phyloP scores from a whole-genome alignment of 2,888 invertebrate genomes.

The Mystacides longicornis region DNA sequence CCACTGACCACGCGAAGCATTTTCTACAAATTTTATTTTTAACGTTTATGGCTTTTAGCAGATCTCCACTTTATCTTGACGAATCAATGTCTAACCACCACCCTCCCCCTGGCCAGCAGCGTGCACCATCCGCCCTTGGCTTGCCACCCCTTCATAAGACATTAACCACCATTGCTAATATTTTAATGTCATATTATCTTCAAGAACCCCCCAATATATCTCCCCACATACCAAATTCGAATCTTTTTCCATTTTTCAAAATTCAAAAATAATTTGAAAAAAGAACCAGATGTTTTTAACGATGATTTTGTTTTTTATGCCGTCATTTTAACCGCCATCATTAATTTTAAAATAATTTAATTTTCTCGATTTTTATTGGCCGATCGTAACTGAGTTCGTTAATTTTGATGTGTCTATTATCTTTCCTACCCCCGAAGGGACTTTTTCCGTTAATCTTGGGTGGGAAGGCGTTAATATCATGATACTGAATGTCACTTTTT shows the following conservation, averaged over 20 bases:
- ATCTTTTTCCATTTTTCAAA: conserved; percentile 2
- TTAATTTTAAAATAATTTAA: conserved; percentile 14
- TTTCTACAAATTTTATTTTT: conserved; percentile 18
- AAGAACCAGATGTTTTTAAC: conserved; percentile 23
- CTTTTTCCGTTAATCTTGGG: background rate
- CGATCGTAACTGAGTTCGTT: conserved; percentile 16
- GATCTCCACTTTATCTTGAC: conserved; percentile 21
- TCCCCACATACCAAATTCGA: background rate
- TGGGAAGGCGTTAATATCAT: background rate
- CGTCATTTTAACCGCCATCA: conserved; percentile 18
- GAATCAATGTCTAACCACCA: conserved; percentile 23
- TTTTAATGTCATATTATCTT: conserved; percentile 5
- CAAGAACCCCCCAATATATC: background rate
- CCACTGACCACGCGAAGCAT: conserved; percentile 10
- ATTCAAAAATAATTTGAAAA: conserved; percentile 5
- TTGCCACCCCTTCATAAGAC: background rate
- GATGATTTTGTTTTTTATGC: conserved; percentile 22
- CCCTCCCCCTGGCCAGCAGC: conserved; percentile 4
- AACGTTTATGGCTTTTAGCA: conserved; percentile 22
- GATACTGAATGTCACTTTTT: background rate
- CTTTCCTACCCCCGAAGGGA: background rate
- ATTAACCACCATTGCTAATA: conserved; percentile 7
- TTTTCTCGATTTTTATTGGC: conserved; percentile 22
- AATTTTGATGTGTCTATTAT: conserved; percentile 1
- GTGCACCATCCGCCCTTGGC: conserved; percentile 1